Evolutionary conservation across 2,113 vertebrate species (phyloP).

Genomic region (Dasyprocta punctata): DNA sequence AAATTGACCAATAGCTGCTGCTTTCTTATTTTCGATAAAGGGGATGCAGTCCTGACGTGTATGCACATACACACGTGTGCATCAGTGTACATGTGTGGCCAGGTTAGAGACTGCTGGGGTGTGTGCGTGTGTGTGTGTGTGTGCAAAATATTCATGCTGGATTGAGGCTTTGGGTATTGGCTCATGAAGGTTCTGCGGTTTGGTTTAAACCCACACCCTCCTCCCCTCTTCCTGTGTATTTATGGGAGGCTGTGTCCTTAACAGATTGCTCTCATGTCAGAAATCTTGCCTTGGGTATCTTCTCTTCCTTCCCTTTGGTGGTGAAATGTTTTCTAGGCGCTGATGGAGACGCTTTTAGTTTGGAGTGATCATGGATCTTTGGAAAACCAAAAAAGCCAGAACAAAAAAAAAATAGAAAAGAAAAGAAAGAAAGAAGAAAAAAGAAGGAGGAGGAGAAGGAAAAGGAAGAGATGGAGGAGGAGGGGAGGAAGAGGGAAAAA

Average conservation of each 20-base stretch:
- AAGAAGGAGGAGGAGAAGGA: background rate
- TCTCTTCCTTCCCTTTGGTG: slow-evolving; percentile 69
- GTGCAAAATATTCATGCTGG: slow-evolving; percentile 68
- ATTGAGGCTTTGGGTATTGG: slow-evolving; percentile 87
- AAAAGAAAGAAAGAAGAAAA: background rate
- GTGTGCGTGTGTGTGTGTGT: background rate
- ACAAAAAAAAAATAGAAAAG: background rate
- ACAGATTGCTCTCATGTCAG: slow-evolving; percentile 75
- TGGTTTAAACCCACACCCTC: slow-evolving; percentile 74
- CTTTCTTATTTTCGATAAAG: slow-evolving; percentile 88
- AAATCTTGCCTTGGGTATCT: slow-evolving; percentile 79
- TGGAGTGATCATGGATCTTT: slow-evolving; percentile 78
- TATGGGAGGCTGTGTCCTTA: slow-evolving; percentile 66
- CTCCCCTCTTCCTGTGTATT: background rate
- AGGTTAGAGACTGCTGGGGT: slow-evolving; percentile 39
- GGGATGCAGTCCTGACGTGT: slow-evolving; percentile 72
- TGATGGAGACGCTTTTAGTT: slow-evolving; percentile 72
- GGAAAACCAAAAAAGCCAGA: slow-evolving; percentile 81
- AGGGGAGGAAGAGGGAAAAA: background rate
- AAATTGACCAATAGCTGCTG: slow-evolving; percentile 98
- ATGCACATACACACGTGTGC: slow-evolving; percentile 80
- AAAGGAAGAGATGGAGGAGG: background rate
- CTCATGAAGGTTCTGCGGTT: slow-evolving; percentile 85
- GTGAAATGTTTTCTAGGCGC: slow-evolving; percentile 69
- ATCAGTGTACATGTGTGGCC: background rate